Evolutionary conservation across 2,797 vertebrate species (phyloP).

Genomic region (Sebastes cheni): DNA sequence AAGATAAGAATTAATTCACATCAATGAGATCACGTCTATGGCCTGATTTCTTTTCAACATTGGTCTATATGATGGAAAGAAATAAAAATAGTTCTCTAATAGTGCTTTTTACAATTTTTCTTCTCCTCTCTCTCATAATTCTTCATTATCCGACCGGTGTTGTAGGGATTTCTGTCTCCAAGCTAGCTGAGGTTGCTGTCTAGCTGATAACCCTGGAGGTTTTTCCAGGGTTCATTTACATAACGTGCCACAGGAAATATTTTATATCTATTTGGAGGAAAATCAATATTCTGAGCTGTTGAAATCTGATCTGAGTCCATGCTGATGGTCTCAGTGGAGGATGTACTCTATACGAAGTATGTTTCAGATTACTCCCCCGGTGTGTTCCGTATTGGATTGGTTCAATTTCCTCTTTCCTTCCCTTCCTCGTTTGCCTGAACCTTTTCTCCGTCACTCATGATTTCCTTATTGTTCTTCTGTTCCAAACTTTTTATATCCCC

Average conservation of each 20-base stretch:
- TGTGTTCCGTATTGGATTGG: slow-evolving; percentile 27
- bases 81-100: neutral
- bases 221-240: neutral
- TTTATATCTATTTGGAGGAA: slow-evolving; percentile 23
- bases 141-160: neutral
- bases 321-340: slow-evolving; percentile 24
- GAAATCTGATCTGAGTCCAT: slow-evolving; percentile 18
- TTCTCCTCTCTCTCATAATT: neutral
- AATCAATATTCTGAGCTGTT: slow-evolving; percentile 7
- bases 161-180: neutral
- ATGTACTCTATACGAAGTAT: neutral
- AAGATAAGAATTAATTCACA: neutral
- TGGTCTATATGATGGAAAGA: neutral
- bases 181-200: neutral
- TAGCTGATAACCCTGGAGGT: neutral
- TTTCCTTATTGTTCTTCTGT: slow-evolving; percentile 34
- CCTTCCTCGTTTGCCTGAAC: slow-evolving; percentile 13
- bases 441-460: slow-evolving; percentile 23
- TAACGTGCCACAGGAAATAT: slow-evolving; percentile 3
- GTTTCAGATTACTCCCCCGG: slow-evolving; percentile 21
- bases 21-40: neutral
- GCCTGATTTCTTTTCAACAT: slow-evolving; percentile 1
- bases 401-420: slow-evolving; percentile 30
- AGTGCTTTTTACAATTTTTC: neutral
- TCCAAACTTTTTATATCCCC: neutral